Evolutionary conservation across 1,140 invertebrate genomes (phyloP).

Genomic region (Andricus grossulariae): DNA sequence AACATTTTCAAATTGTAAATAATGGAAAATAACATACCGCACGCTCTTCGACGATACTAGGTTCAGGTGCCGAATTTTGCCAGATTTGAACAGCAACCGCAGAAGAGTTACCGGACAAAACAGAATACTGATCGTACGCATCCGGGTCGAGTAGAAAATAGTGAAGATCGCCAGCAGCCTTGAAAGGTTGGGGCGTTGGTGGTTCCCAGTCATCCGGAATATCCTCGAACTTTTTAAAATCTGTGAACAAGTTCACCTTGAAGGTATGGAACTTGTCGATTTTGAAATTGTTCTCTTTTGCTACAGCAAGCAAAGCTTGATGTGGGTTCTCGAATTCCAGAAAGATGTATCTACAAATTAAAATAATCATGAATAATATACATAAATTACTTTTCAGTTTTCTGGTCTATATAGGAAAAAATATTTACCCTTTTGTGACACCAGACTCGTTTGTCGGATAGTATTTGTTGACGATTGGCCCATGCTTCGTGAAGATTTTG

Average conservation of each 20-base stretch:
- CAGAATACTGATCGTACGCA: constrained; percentile 96
- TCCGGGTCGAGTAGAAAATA: constrained; percentile 94
- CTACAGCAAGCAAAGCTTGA: constrained; percentile 91
- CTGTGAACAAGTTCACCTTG: constrained; percentile 95
- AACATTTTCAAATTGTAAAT: background rate
- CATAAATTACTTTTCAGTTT: background rate
- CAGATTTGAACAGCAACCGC: constrained; percentile 89
- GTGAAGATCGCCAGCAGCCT: constrained; percentile 91
- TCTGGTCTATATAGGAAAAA: background rate
- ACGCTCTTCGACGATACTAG: constrained; percentile 88
- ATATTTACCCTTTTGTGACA: constrained; percentile 88
- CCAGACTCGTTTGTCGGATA: constrained; percentile 90
- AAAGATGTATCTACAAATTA: constrained; percentile 87
- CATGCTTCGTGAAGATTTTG: constrained; percentile 95
- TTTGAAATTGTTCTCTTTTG: constrained; percentile 93
- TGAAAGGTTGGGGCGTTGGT: constrained; percentile 90
- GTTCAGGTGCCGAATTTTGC: constrained; percentile 93
- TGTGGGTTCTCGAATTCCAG: constrained; percentile 91
- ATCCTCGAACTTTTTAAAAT: constrained; percentile 96
- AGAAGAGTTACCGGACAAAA: constrained; percentile 87
- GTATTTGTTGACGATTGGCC: constrained; percentile 91
- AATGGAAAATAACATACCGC: constrained; percentile 77
- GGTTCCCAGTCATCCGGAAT: constrained; percentile 95
- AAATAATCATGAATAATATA: constrained; percentile 17
- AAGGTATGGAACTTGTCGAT: constrained; percentile 98